These are phyloP conservation scores for Bembecia ichneumoniformis DNA, from an alignment of 2,888 invertebrate species.

Conservation along the genomic window DNA sequence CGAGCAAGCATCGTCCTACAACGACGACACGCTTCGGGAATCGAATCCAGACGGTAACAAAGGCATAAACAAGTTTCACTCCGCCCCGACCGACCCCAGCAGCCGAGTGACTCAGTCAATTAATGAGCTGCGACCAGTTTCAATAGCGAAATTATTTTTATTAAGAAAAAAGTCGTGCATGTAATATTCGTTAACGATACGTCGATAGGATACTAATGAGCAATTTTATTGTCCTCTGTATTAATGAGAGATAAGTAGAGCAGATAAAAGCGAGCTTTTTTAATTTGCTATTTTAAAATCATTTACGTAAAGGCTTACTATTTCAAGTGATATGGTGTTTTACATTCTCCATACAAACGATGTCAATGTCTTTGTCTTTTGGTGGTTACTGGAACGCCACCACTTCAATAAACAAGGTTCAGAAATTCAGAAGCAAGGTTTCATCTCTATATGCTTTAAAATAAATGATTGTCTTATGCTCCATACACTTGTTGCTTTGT, in stretches of 20 bases:
- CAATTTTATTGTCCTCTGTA: not conserved
- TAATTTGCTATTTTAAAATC: not conserved
- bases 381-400: too few species aligned
- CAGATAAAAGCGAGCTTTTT: not conserved
- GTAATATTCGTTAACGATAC: not conserved
- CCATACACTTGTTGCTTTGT: not conserved
- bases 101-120: conserved; percentile 7
- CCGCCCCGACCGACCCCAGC: conserved; percentile 12
- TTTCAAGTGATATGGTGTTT: too few species aligned
- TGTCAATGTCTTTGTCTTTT: too few species aligned
- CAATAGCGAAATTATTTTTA: not conserved
- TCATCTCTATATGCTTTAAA: too few species aligned
- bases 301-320: not conserved
- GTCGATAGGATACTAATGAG: not conserved
- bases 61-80: conserved; percentile 39
- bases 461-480: not conserved
- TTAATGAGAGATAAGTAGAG: not conserved
- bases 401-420: too few species aligned
- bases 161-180: not conserved
- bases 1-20: conserved; percentile 44
- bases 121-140: conserved; percentile 6
- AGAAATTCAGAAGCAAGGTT: too few species aligned
- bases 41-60: conserved; percentile 42
- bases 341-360: too few species aligned
- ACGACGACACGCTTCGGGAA: conserved; percentile 46